Conservation (phyloP, 2,113 vertebrate species). For the Fulica atra region DNA sequence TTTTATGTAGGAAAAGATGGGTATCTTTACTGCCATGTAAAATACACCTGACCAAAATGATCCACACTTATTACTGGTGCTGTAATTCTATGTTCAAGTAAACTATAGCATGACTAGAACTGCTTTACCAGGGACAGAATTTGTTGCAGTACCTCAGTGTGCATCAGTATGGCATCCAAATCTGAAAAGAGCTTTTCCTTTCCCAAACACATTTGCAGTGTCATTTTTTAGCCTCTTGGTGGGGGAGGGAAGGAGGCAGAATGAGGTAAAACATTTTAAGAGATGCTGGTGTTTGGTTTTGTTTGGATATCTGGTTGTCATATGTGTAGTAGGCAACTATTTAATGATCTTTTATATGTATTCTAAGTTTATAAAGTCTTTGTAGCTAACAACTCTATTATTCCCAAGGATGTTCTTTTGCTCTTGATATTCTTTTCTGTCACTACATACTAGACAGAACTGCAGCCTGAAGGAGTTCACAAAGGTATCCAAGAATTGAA, state of each 20-base stretch:
- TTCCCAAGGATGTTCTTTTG: background rate
- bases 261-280: background rate
- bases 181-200: background rate
- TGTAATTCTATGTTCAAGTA: background rate
- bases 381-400: background rate
- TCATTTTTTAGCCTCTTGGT: background rate
- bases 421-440: background rate
- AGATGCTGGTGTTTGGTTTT: background rate
- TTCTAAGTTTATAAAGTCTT: background rate
- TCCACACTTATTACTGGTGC: background rate
- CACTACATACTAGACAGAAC: background rate
- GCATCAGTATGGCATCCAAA: rapidly evolving
- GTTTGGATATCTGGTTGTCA: background rate
- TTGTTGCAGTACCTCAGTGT: rapidly evolving
- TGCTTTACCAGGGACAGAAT: background rate
- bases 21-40: background rate
- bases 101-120: background rate
- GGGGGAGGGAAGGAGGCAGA: background rate
- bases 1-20: background rate
- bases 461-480: background rate
- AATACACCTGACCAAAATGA: background rate
- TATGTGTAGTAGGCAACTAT: background rate
- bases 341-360: background rate
- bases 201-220: background rate
- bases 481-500: rapidly evolving